These are phyloP conservation scores for Alectoris magna DNA, from an alignment of 2,797 vertebrate genomes.

Conservation along the genomic window DNA sequence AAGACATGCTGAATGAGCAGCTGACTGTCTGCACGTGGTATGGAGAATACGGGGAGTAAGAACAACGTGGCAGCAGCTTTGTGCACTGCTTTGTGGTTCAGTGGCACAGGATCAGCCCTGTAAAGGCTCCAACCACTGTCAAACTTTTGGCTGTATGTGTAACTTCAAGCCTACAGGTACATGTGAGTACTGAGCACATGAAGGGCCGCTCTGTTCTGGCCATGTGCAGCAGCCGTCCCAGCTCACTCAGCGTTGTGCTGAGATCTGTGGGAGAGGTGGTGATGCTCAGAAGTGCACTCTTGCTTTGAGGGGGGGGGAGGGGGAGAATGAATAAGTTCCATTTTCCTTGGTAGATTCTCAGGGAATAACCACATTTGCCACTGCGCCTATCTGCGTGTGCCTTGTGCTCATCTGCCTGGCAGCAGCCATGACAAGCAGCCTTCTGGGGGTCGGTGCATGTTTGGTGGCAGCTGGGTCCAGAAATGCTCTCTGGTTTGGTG, in stretches of 20 bases:
- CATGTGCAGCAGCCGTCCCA: no score
- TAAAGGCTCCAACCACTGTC: no score
- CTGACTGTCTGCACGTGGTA: background rate
- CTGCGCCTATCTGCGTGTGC: background rate
- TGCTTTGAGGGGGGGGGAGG: background rate
- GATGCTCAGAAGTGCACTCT: background rate
- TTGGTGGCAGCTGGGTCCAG: background rate
- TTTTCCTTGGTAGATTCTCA: background rate
- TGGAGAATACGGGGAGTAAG: background rate
- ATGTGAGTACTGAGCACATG: background rate
- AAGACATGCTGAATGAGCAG: background rate
- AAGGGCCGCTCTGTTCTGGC: background rate
- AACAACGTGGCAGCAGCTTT: background rate
- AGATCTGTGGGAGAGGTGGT: background rate
- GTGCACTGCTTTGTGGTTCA: background rate
- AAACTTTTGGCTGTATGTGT: background rate
- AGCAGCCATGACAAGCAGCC: accelerated
- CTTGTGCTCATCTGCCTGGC: background rate
- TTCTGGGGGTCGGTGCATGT: background rate
- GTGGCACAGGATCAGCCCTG: background rate
- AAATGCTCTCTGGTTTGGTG: background rate
- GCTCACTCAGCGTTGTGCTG: background rate
- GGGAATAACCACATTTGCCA: background rate
- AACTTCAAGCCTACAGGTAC: background rate
- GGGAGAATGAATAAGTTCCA: background rate